Base-by-base conservation (phyloP, 2,888 invertebrate species). In the Troides aeacus region DNA sequence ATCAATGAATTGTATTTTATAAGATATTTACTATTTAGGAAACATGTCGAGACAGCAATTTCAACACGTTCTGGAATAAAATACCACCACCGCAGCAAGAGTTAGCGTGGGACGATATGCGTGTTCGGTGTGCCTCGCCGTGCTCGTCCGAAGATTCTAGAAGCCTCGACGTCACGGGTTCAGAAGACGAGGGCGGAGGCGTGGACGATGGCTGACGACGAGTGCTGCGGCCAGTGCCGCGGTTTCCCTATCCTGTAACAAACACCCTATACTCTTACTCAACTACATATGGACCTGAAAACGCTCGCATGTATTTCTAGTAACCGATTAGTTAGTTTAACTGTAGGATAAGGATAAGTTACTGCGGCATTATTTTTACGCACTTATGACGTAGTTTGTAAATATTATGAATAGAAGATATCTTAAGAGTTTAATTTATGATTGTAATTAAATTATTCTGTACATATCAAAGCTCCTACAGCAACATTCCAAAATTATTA, bases 151-250 rank as follows among this genome's bases (percentile, higher is more conserved):
- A 93, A 72, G 93, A 93, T 71, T 93, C 93, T 0, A 78, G 93
- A 60, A 92, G 92, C 70, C 81, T 93, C 3, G 93, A 93, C 78
- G 93, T 93, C 60, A 93, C 93, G 87, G 93, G 93, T 7, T 93
- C 93, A 0, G 93, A 93, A 76, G 93, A 93, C 72, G 93, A 93
- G 72, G 91, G 90, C 0, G 89, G 87, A 0, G 88, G 84, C 0
- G 75, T 73, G 2, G 83, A 75, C 66, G 88, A 85, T 53, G 91
- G 88, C 85, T 92, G 92, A 91, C 91, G 89, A 74, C 87, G 85
- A 64, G 84, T 93, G 68, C 80, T 93, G 92, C 93, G 93, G 86
- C 93, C 93, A 0, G 93, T 93, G 88, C 93, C 93, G 86, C 91
- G 93, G 72, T 90, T 93, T 72, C 93, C 93, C 15, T 74, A 86